Base-by-base conservation (phyloP, 2,113 vertebrate genomes). In the Myiozetetes cayanensis region DNA sequence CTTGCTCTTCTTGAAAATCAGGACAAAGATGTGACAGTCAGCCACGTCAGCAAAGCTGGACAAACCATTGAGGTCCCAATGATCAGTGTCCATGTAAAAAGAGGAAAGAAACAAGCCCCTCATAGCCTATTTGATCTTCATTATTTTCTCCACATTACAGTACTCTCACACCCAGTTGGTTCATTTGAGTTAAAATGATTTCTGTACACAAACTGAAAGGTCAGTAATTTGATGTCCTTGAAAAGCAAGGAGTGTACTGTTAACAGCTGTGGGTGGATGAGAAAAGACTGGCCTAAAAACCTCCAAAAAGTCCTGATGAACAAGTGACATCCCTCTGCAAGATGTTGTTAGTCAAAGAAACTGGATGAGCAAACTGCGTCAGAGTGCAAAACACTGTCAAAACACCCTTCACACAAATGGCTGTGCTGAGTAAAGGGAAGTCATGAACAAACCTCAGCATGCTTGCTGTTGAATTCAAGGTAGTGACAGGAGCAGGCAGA, bases 21-120 rank as follows among this genome's bases (percentile, higher is more conserved):
- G 59, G 35, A 39, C 17, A 28, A 18, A 39, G 16, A 27, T 62
- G 21, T 47, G 52, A 41, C 52, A 53, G 8, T 49, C 70, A 52
- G 25, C 10, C 16, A 35, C 12, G 53, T 44, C 53, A 83, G 63
- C 33, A 83, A 76, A 61, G 30, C 37, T 67, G 55, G 43, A 76
- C 25, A 52, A 58, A 30, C 8, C 39, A 55, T 39, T 0, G 0
- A 79, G 41, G 24, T 16, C 62, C 56, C 25, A 71, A 5, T 5
- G 24, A 37, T 63, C 37, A 37, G 13, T 17, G 8, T 81, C 14
- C 14, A 24, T 20, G 24, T 28, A 63, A 56, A 78, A 82, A 43
- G 35, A 43, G 8, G 18, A 77, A 77, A 79, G 27, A 87, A 95
- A 56, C 21, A 44, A 89, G 7, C 35, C 2, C 5, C 10, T 62